These are phyloP conservation scores for Triplophysa yarkandensis DNA, from an alignment of 2,797 vertebrate species.

Conservation along the genomic window DNA sequence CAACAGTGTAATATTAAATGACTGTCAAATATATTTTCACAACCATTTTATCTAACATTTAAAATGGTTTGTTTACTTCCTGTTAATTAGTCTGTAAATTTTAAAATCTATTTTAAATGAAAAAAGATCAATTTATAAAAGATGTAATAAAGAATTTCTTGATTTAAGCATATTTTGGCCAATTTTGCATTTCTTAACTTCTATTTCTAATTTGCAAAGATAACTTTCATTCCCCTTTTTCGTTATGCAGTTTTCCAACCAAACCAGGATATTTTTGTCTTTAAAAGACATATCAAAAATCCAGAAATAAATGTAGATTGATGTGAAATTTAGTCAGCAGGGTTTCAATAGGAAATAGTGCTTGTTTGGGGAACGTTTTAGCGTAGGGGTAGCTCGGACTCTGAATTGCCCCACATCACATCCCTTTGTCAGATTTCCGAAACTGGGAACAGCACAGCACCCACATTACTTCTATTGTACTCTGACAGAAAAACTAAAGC, in stretches of 20 bases:
- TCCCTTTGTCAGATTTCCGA: conserved; percentile 72
- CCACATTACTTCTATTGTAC: conserved; percentile 77
- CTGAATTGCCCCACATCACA: conserved; percentile 72
- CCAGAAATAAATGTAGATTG: conserved; percentile 35
- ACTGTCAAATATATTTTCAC: no score
- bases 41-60: no score
- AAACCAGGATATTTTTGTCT: neutral
- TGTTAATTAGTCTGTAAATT: neutral
- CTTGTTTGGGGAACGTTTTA: conserved; percentile 70
- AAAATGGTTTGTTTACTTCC: neutral
- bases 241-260: neutral
- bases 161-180: neutral
- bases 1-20: no score
- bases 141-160: neutral
- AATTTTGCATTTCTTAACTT: neutral
- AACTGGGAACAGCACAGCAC: conserved; percentile 71
- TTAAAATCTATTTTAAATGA: neutral
- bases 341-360: conserved; percentile 67
- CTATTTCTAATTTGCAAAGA: neutral
- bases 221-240: neutral
- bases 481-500: conserved; percentile 68
- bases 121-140: neutral
- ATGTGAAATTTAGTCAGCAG: conserved; percentile 51
- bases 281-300: neutral
- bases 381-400: conserved; percentile 69